Evolutionary conservation across 2,888 invertebrate species (phyloP).

Genomic region (Herminia tarsipennalis): DNA sequence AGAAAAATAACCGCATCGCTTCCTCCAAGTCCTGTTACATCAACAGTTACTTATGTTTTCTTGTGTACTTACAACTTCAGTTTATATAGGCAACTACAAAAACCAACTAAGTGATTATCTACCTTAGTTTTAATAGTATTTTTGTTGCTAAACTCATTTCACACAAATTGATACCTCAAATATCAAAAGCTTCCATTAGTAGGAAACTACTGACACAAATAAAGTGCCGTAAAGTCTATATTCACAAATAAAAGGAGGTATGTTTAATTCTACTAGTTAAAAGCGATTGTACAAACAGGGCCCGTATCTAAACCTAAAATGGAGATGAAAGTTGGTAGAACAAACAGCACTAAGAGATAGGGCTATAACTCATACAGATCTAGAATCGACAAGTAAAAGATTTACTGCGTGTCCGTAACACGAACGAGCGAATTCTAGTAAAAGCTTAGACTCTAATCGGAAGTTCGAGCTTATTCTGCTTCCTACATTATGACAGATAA

Average conservation of each 20-base stretch:
- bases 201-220: background rate
- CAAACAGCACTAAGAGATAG: constrained; percentile 51
- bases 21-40: background rate
- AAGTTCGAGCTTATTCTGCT: background rate
- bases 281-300: constrained; percentile 45
- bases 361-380: constrained; percentile 70
- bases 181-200: no score
- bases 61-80: background rate
- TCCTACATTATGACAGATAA: no score
- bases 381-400: constrained; percentile 61
- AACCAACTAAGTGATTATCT: no score
- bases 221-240: background rate
- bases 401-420: constrained; percentile 48
- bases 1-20: background rate
- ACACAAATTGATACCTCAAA: no score
- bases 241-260: constrained; percentile 22
- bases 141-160: no score
- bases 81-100: background rate
- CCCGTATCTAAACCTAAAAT: constrained; percentile 69
- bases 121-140: no score
- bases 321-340: constrained; percentile 72
- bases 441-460: constrained; percentile 30
- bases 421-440: constrained; percentile 43
- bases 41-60: background rate
- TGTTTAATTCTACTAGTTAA: constrained; percentile 32